Evolutionary conservation across 2,113 vertebrate species (phyloP).

Genomic region (Corydoras sp.): DNA sequence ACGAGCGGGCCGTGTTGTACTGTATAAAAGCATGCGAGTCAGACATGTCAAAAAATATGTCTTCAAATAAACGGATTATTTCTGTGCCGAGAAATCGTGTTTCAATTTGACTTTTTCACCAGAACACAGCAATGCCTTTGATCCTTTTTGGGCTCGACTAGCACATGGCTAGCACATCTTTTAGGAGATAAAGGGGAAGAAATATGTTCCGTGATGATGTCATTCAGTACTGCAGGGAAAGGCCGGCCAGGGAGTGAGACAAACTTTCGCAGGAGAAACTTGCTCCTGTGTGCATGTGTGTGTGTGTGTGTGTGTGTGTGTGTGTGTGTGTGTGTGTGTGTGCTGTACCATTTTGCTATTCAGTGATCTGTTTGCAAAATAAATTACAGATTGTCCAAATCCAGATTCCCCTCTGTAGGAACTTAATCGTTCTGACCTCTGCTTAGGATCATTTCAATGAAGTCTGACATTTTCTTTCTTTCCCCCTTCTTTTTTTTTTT

Average conservation of each 20-base stretch:
- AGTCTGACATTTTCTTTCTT: constrained; percentile 77
- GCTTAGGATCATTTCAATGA: constrained; percentile 72
- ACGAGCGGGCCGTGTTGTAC: constrained; percentile 46
- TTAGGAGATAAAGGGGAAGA: constrained; percentile 72
- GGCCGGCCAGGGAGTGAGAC: constrained; percentile 62
- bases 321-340: constrained; percentile 20
- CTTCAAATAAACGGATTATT: constrained; percentile 72
- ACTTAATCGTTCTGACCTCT: constrained; percentile 61
- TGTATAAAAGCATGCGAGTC: constrained; percentile 46
- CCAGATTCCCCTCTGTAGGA: constrained; percentile 54
- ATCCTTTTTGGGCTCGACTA: constrained; percentile 56
- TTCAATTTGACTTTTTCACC: constrained; percentile 65
- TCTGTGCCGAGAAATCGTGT: constrained; percentile 67
- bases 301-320: constrained; percentile 27
- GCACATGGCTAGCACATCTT: constrained; percentile 73
- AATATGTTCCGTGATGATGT: constrained; percentile 71
- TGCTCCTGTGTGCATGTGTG: constrained; percentile 4
- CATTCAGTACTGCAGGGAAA: constrained; percentile 55
- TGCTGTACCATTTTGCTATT: constrained; percentile 27
- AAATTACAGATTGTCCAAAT: constrained; percentile 59
- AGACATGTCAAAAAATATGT: constrained; percentile 62
- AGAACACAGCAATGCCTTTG: constrained; percentile 67
- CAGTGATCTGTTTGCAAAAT: constrained; percentile 66
- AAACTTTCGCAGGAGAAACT: no score
- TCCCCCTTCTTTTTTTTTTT: constrained; percentile 47